Base-by-base conservation (phyloP, 2,797 vertebrate species). In the Sternarchorhynchus goeldii region DNA sequence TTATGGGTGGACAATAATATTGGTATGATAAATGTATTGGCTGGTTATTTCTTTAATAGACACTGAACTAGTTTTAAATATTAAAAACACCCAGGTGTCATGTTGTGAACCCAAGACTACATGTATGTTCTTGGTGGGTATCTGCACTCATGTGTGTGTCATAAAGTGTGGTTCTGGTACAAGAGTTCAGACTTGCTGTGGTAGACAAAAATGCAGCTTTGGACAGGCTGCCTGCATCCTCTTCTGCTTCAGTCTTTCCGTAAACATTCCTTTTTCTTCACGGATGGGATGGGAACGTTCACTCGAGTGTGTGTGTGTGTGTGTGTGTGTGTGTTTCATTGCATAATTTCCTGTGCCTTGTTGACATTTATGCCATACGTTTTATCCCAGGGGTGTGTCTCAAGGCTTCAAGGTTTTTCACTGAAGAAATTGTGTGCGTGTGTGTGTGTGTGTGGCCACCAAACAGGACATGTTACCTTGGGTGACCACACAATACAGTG, bases 281-380 rank as follows among this genome's bases (percentile, higher is more conserved):
- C 7, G 34, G 58, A 75, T 32, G 2, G 34, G 58, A 75, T 32
- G 2, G 16, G 18, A 18, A 8, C 32, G 20, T 18, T 73, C 16
- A 31, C n/a, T 56, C 29, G 20, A 12, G 53, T 64, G 39, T 65
- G 29, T 16, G 5, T 69, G 57, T 39, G 29, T 69, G 41, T 80
- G 65, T 56, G 66, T 80, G 56, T 69, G 60, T 56, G 73, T 10
- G 5, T 70, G 59, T 67, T 72, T 76, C 70, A 75, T 80, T 70
- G 39, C 55, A 50, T 71, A 50, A 82, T 81, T 84, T 82, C 73
- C 78, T 78, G 65, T 81, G 34, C 59, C 34, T 76, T 76, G 78
- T 79, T 80, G 68, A 75, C 65, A 62, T 71, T 62, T 29, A 72
- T 58, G 20, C 60, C 25, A 14, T 62, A 12, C 41, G 12, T 50